Base-by-base conservation (phyloP, 1,140 invertebrate species). In the Sycophaga agraensis region DNA sequence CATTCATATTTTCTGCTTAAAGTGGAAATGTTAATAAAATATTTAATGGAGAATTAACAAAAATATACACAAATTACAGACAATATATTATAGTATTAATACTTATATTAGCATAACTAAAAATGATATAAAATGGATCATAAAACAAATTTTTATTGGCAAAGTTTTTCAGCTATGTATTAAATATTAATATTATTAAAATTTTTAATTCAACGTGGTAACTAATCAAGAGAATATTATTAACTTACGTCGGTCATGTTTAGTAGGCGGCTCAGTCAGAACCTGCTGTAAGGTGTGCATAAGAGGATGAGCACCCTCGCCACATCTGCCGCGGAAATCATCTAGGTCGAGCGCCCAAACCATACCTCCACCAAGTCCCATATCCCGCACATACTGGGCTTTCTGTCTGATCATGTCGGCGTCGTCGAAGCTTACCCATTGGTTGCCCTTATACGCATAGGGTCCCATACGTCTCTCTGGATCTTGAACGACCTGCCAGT, bases 371-470 rank as follows among this genome's bases (percentile, higher is more conserved):
- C 89, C 93, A 2, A 96, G 81, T 62, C 88, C 84, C 77, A 92
- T 84, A 8, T 88, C 83, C 63, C 88, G 85, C 3, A 93, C 85
- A 64, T 87, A 90, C 59, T 92, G 84, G 0, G 89, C 85, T 75
- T 96, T 96, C 51, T 85, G 85, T 39, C 84, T 82, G 4, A 94
- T 89, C 78, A 90, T 94, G 22, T 87, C 85, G 9, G 84, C 82
- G 73, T 96, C 93, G 74, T 96, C 94, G 68, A 86, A 96, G 9
- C 91, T 89, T 2, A 95, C 90, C 94, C 93, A 96, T 73, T 96
- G 91, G 56, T 89, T 90, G 9, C 86, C 90, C 61, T 90, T 91
- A 70, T 88, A 91, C 1, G 92, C 91, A 70, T 91, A 94, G 0
- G 93, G 93, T 5, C 93, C 93, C 85, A 95, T 92, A 34, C 89